Evolutionary conservation across 2,113 vertebrate genomes (phyloP), one percentile per base, ranked within the genome.

Genomic region (Solenodon paradoxus): DNA sequence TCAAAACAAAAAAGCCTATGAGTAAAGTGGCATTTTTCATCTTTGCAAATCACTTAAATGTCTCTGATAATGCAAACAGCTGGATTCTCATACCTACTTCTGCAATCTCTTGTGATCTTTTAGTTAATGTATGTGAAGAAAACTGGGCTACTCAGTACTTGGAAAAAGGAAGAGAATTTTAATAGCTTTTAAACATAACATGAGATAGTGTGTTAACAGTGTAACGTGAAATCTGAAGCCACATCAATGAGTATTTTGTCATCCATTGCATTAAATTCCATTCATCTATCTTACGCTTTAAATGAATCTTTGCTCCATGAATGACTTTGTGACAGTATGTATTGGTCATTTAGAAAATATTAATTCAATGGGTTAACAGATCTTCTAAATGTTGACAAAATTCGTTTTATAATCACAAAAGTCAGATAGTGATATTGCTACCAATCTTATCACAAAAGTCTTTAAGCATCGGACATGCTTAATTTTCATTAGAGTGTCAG

Each of bases 331-430:
- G 42, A 93, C 35, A 72, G 59, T 28, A 49, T 49, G 13, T 12
- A 71, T 7, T 88, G 42, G 55, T 74, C 71, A 86, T 53, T 59
- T 92, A 71, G 64, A 78, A 84, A 96, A 77, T 82, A 86, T 61
- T 82, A 89, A 94, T 87, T 92, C 26, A 24, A 35, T 92, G n/a
- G 13, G 28, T 82, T 93, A 78, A 57, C 42, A 83, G 28, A 74
- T 89, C 32, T 93, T 85, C 82, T 71, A 95, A 82, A 64, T 45
- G 64, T 77, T 92, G 68, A 69, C 30, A 92, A n/a, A 80, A 55
- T 83, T 78, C 42, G 51, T 35, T 40, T 55, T 63, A 57, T 5
- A 90, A 69, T 79, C 84, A 72, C 32, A 71, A 90, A 88, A 47
- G 12, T 81, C 30, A 8, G 16, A n/a, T 88, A 74, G 13, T 74